Evolutionary conservation across 2,888 invertebrate genomes (phyloP), one percentile per base, ranked within the genome.

Genomic region (Danaus chrysippus): DNA sequence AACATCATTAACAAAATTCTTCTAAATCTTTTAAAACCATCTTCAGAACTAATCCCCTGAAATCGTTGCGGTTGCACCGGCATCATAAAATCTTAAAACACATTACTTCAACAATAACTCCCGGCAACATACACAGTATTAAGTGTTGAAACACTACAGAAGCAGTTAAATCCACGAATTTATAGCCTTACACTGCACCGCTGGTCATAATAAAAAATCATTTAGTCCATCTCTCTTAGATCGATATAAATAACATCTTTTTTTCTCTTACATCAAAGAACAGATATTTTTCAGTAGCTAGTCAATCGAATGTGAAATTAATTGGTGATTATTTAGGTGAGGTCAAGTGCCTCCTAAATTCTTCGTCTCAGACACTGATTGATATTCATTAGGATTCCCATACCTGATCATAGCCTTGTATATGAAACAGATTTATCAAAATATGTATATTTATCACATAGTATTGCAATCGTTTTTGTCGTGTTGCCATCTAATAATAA

Each of bases 251-350:
- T 44, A 17, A 49, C n/a, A 13, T 17, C 5, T 53, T 56, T 58
- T 42, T 63, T 43, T 42, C 53, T 34, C 57, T 63, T 49, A 54
- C 42, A 44, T n/a, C 19, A 10, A 17, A 44, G 17, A 46, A 23
- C 13, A 57, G 17, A 12, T 53, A 8, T 52, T 8, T 41, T 56
- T 43, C 43, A 58, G 54, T 44, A 42, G 58, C 49, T 15, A 49
- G 17, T 10, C 49, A 49, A 41, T 59, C 49, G 66, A 56, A 73
- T 79, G 6, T 84, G 79, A 81, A 81, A 80, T 74, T 77, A 76
- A 81, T 81, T 76, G 79, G 68, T 75, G 71, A 82, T 82, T 81
- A 84, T 84, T 78, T 81, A 78, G 65, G 73, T 72, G 73, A 71
- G 79, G 76, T 81, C 81, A 78, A 79, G 73, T 76, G 74, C 72